Conservation (phyloP, 2,888 invertebrate genomes). For the Autographa gamma region DNA sequence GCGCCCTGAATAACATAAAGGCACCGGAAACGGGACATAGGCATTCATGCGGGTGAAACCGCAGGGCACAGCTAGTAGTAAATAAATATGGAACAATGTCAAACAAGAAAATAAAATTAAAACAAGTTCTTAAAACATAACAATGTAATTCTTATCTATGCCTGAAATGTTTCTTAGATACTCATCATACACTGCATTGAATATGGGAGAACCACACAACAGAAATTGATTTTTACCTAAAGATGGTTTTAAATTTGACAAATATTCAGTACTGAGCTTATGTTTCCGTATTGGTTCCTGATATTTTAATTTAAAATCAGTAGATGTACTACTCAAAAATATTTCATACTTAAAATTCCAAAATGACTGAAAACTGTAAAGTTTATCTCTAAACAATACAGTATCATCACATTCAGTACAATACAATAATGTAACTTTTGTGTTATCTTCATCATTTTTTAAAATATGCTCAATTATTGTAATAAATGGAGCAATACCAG, state of each 20-base stretch:
- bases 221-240: conserved; percentile 80
- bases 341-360: conserved; percentile 94
- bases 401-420: conserved; percentile 89
- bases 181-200: conserved; percentile 84
- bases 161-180: conserved; percentile 64
- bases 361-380: conserved; percentile 88
- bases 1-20: too few relatives aligned
- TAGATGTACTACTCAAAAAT: conserved; percentile 81
- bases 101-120: background rate
- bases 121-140: conserved; percentile 53
- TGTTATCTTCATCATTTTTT: conserved; percentile 91
- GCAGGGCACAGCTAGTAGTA: too few relatives aligned
- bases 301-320: conserved; percentile 75
- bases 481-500: conserved; percentile 92
- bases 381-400: conserved; percentile 90
- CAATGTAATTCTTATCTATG: conserved; percentile 72
- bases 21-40: too few relatives aligned
- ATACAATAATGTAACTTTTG: conserved; percentile 89
- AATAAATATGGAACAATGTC: background rate
- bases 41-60: too few relatives aligned
- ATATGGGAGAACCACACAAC: conserved; percentile 90
- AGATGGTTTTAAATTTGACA: conserved; percentile 74
- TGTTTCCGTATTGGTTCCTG: conserved; percentile 83
- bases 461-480: conserved; percentile 90
- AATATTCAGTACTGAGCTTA: conserved; percentile 73